Percentiles rank a stretch among this genome's conserved stretches.
These are phyloP conservation scores for Phrixothrix hirtus DNA, from an alignment of 2,888 invertebrate species.

Conservation along the genomic window DNA sequence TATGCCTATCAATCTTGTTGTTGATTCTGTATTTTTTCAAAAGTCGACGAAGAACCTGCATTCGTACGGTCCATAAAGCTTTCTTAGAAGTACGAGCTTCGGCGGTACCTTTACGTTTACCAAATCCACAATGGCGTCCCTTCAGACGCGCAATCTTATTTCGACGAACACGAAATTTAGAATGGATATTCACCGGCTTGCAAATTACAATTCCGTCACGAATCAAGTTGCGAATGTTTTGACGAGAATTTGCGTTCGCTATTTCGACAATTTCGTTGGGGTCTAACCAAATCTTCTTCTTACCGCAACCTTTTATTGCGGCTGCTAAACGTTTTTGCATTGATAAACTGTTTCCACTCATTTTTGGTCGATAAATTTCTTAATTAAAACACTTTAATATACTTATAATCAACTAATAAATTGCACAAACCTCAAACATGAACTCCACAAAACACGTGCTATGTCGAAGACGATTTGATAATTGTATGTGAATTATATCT, in stretches of 20 bases:
- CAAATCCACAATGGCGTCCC: constrained; percentile 95
- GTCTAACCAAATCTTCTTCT: constrained; percentile 98
- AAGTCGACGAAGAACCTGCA: constrained; percentile 89
- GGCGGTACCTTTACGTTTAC: constrained; percentile 97
- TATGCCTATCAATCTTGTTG: constrained; percentile 96
- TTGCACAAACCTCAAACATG: too few species aligned
- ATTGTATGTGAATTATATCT: too few species aligned
- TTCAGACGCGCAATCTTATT: constrained; percentile 93
- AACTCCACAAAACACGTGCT: too few species aligned
- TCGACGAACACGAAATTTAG: constrained; percentile 91
- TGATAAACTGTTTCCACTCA: constrained; percentile 42
- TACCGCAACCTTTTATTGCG: constrained; percentile 95
- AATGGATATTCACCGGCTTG: constrained; percentile 96
- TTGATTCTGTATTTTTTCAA: constrained; percentile 92
- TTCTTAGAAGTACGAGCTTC: constrained; percentile 79
- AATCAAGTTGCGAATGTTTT: constrained; percentile 93
- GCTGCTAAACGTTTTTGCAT: constrained; percentile 97
- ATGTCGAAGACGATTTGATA: too few species aligned
- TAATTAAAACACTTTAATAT: too few species aligned
- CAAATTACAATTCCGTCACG: constrained; percentile 98
- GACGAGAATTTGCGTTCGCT: constrained; percentile 96
- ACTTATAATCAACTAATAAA: too few species aligned
- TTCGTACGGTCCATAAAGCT: constrained; percentile 85
- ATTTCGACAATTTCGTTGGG: constrained; percentile 99
- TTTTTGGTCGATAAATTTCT: too few species aligned